Conservation (phyloP, 2,888 invertebrate species). For the Hermodice carunculata region DNA sequence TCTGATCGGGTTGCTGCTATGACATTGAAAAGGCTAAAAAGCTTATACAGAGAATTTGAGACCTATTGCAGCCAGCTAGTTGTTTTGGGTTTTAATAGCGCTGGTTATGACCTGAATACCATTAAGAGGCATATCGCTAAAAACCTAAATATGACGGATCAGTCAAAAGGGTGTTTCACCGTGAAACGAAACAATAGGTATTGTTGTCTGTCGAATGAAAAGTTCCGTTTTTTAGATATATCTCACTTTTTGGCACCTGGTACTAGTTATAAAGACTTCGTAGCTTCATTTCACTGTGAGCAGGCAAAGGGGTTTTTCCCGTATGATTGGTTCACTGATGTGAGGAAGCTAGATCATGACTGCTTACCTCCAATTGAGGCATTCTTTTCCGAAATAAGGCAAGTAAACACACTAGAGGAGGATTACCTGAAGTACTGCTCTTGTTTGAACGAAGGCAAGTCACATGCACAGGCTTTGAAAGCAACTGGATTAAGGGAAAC, state of each 20-base stretch:
- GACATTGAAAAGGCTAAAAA: too few relatives aligned
- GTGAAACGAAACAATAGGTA: neutral
- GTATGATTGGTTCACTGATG: conserved; percentile 3
- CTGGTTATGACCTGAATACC: conserved; percentile 3
- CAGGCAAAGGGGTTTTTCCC: conserved; percentile 9
- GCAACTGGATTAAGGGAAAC: neutral
- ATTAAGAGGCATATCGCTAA: conserved; percentile 1
- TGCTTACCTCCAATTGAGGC: conserved; percentile 11
- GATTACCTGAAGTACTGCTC: neutral
- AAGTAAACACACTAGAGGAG: neutral
- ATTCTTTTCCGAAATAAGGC: neutral
- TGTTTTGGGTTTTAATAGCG: too few relatives aligned
- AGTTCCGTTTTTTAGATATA: conserved; percentile 2
- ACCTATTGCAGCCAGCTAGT: too few relatives aligned
- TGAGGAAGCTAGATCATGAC: neutral
- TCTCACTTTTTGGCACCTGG: neutral
- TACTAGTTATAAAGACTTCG: neutral
- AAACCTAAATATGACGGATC: neutral
- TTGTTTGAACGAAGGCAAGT: neutral
- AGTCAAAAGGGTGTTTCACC: neutral
- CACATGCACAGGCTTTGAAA: neutral
- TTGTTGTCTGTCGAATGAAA: neutral
- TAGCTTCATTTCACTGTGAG: neutral
- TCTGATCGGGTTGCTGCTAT: too few relatives aligned
- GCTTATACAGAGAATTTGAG: too few relatives aligned